Percentiles rank a stretch among this genome's conserved stretches.
phyloP scores from a whole-genome alignment of 2,797 vertebrate species.

The Iguana delicatissima region DNA sequence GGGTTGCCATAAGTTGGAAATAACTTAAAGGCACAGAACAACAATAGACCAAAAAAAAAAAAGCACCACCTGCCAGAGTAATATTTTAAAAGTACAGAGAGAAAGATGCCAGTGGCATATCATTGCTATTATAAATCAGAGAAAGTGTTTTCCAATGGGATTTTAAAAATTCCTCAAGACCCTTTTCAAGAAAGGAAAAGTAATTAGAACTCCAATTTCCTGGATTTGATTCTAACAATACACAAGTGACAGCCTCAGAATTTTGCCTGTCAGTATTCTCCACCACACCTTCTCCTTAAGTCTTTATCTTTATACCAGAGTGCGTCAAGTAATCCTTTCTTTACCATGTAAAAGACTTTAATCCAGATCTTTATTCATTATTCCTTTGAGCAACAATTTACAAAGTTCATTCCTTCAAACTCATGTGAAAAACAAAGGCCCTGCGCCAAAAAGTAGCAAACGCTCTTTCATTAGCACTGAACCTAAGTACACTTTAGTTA shows the following conservation, averaged over 20 bases:
- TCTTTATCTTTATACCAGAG: background rate
- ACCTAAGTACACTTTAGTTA: background rate
- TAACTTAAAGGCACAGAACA: background rate
- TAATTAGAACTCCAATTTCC: background rate
- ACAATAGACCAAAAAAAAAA: no score
- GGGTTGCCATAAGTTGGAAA: no score
- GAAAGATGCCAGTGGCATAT: background rate
- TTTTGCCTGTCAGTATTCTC: slow-evolving; percentile 1
- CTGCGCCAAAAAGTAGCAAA: background rate
- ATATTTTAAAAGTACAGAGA: background rate
- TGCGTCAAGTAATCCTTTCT: background rate
- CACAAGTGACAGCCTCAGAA: background rate
- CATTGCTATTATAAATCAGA: background rate
- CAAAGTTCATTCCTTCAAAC: background rate
- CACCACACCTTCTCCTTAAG: background rate
- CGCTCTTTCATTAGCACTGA: background rate
- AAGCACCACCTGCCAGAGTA: background rate
- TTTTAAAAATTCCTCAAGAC: background rate
- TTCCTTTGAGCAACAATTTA: background rate
- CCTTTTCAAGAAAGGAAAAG: background rate
- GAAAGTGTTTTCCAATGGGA: background rate
- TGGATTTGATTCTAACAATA: background rate
- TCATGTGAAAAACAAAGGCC: background rate
- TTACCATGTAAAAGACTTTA: slow-evolving; percentile 8
- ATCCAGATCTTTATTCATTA: background rate